These are phyloP conservation scores for Dolichomitus sp. DNA, from an alignment of 2,888 invertebrate genomes.

Conservation along the genomic window DNA sequence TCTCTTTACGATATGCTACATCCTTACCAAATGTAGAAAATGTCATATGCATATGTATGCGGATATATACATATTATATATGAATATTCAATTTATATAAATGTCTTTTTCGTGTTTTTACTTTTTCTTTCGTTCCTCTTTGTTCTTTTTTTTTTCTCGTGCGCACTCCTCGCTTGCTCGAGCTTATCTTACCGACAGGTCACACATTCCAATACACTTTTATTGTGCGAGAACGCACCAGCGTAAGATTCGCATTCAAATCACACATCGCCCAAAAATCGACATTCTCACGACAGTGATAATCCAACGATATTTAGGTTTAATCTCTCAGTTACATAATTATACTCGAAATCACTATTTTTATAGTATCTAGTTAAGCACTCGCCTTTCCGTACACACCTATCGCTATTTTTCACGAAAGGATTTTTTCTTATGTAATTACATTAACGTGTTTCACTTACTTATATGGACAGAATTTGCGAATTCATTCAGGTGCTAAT, in stretches of 20 bases:
- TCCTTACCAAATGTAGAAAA: constrained; percentile 83
- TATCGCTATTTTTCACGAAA: constrained; percentile 54
- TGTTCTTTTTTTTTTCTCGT: constrained; percentile 9
- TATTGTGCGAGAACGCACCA: neutral
- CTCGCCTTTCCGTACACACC: constrained; percentile 56
- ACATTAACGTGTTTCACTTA: constrained; percentile 43
- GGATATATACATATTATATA: constrained; percentile 68
- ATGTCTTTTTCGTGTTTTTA: constrained; percentile 68
- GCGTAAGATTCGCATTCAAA: constrained; percentile 27
- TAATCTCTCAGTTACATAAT: constrained; percentile 59
- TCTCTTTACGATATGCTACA: constrained; percentile 83
- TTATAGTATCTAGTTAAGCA: constrained; percentile 67
- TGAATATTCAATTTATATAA: constrained; percentile 74
- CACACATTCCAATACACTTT: constrained; percentile 23
- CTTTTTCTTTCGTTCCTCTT: constrained; percentile 29
- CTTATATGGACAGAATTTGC: constrained; percentile 56
- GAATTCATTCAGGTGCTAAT: constrained; percentile 67
- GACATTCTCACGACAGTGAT: constrained; percentile 55
- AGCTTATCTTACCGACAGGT: constrained; percentile 13
- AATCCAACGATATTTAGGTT: constrained; percentile 58
- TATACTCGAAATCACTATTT: constrained; percentile 59
- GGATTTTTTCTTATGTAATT: constrained; percentile 51
- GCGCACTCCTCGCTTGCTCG: constrained; percentile 24
- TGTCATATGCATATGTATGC: constrained; percentile 77
- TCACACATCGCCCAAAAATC: constrained; percentile 41